A percentile compares a stretch with the other conserved stretches of the same genome.
Evolutionary conservation across 2,113 vertebrate species (phyloP).

Genomic region (Anhinga anhinga): DNA sequence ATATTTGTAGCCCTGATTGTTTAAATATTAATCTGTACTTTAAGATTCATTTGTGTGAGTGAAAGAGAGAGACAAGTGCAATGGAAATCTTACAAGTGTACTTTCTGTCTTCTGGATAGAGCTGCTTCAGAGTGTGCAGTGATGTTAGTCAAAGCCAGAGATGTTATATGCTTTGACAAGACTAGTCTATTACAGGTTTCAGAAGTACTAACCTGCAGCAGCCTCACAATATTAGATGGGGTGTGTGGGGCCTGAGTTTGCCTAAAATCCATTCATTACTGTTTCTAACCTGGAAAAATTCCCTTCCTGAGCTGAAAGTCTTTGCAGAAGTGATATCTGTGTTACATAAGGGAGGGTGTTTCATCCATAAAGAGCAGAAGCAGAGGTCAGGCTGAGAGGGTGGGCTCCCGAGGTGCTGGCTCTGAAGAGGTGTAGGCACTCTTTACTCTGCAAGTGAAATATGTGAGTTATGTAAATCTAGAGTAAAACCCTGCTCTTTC

Average conservation of each 20-base stretch:
- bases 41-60: neutral
- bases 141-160: constrained; percentile 2
- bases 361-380: neutral
- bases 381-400: neutral
- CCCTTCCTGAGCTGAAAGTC: constrained; percentile 13
- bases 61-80: neutral
- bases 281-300: constrained; percentile 2
- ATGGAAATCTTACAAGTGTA: constrained; percentile 24
- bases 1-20: neutral
- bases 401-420: neutral
- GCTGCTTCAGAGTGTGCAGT: neutral
- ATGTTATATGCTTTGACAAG: constrained; percentile 44
- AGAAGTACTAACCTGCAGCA: constrained; percentile 44
- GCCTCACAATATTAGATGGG: neutral
- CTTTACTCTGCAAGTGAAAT: neutral
- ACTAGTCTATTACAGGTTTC: constrained; percentile 31
- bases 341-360: neutral
- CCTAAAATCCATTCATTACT: constrained; percentile 24
- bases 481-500: neutral
- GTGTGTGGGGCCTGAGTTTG: neutral
- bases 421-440: neutral
- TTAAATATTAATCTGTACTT: constrained; percentile 53
- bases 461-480: constrained; percentile 15
- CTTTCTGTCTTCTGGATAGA: neutral
- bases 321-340: constrained; percentile 3